Conservation (phyloP, 2,888 invertebrate genomes). For the Lamellibrachia satsuma region DNA sequence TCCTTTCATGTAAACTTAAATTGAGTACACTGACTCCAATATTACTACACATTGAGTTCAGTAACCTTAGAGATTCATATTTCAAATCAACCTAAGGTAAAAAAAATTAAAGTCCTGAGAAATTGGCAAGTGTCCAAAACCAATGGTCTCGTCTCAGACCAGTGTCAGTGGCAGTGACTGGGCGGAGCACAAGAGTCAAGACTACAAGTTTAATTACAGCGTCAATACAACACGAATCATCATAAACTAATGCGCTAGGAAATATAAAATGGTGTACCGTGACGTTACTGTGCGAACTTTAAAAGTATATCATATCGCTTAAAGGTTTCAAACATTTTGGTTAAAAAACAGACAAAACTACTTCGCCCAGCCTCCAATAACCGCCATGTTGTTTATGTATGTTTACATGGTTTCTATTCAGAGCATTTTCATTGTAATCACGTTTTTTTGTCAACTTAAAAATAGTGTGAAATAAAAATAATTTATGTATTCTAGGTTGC, state of each 20-base stretch:
- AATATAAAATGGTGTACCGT: neutral
- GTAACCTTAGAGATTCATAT: neutral
- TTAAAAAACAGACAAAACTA: neutral
- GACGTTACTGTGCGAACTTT: neutral
- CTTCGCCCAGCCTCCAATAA: neutral
- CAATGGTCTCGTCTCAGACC: neutral
- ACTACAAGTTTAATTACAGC: neutral
- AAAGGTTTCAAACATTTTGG: neutral
- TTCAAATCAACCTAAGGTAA: neutral
- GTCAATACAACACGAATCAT: neutral
- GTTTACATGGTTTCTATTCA: neutral
- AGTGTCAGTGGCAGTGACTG: no score
- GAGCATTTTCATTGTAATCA: neutral
- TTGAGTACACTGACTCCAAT: no score
- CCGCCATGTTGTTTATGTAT: conserved; percentile 4
- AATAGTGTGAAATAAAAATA: neutral
- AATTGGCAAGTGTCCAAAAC: neutral
- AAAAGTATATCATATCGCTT: neutral
- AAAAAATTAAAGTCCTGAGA: neutral
- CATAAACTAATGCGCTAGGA: neutral
- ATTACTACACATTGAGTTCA: neutral
- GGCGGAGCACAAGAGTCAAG: no score
- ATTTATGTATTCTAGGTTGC: neutral
- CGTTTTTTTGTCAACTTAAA: neutral
- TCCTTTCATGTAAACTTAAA: no score